Evolutionary conservation across 2,797 vertebrate species (phyloP).

Genomic region (Distichodus sexfasciatus): DNA sequence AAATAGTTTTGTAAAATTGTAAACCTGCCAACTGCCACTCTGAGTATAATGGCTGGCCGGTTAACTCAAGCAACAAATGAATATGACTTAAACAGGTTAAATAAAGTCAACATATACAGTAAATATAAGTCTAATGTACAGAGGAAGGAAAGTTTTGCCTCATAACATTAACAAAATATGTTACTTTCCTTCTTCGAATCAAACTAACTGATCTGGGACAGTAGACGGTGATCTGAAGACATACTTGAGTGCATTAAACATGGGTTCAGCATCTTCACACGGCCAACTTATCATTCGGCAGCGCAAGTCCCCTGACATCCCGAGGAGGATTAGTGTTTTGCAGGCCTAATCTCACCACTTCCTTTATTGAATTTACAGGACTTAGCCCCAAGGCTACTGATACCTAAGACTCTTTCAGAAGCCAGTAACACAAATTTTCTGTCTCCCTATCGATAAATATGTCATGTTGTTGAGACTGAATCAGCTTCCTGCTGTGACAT

Average conservation of each 20-base stretch:
- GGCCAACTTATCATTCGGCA: constrained; percentile 1
- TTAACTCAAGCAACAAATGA: too few relatives aligned
- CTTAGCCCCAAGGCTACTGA: constrained; percentile 18
- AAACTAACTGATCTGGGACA: neutral
- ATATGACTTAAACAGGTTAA: too few relatives aligned
- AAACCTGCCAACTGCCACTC: too few relatives aligned
- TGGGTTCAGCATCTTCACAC: neutral
- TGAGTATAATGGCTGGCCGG: too few relatives aligned
- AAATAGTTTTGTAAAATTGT: too few relatives aligned
- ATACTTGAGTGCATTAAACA: neutral
- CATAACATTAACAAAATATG: too few relatives aligned
- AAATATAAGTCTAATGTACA: too few relatives aligned
- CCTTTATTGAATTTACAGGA: constrained; percentile 37
- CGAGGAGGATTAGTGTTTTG: constrained; percentile 35
- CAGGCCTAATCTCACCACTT: constrained; percentile 10
- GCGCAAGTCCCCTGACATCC: constrained; percentile 4
- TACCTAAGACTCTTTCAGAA: neutral
- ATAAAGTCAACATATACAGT: too few relatives aligned
- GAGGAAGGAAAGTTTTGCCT: too few relatives aligned
- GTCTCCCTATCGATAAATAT: neutral
- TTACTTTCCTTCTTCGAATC: neutral
- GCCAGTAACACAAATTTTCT: neutral
- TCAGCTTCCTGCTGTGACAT: neutral
- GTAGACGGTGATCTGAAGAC: neutral
- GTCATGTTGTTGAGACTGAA: neutral